Evolutionary conservation across 2,113 vertebrate genomes (phyloP).

Genomic region (Isichthys henryi): DNA sequence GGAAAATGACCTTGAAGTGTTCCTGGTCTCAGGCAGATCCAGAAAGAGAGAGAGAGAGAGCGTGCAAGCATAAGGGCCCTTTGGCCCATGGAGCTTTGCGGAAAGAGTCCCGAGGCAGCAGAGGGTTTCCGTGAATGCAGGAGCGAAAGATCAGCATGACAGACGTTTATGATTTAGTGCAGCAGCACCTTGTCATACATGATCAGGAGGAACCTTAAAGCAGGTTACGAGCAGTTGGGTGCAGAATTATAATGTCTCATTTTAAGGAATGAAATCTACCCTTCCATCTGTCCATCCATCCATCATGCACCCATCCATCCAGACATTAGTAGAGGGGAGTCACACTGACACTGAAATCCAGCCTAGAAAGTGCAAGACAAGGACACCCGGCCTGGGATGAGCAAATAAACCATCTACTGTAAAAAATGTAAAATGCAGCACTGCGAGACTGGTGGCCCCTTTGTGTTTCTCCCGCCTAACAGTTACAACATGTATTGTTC

Average conservation of each 20-base stretch:
- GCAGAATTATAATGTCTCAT: constrained; percentile 21
- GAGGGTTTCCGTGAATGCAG: constrained; percentile 18
- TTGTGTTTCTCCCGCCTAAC: constrained; percentile 1
- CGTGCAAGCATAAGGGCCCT: constrained; percentile 15
- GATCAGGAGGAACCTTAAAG: constrained; percentile 34
- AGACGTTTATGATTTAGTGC: constrained; percentile 31
- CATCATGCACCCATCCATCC: background rate
- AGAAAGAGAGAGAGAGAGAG: constrained; percentile 16
- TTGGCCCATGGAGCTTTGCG: constrained; percentile 30
- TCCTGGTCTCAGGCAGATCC: background rate
- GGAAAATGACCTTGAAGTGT: constrained; percentile 22
- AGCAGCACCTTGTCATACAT: background rate
- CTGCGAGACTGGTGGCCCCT: constrained; percentile 30
- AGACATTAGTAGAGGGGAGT: background rate
- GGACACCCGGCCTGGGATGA: background rate
- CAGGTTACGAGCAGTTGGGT: constrained; percentile 22
- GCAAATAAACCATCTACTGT: constrained; percentile 32
- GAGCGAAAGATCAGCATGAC: background rate
- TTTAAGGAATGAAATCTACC: constrained; percentile 34
- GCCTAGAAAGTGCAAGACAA: background rate
- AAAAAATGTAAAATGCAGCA: constrained; percentile 26
- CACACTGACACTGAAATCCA: background rate
- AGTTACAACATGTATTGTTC: background rate
- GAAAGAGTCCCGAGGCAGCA: constrained; percentile 28
- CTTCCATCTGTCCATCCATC: background rate